phyloP scores from a whole-genome alignment of 2,113 vertebrate genomes.

The Mormoops blainvillei region DNA sequence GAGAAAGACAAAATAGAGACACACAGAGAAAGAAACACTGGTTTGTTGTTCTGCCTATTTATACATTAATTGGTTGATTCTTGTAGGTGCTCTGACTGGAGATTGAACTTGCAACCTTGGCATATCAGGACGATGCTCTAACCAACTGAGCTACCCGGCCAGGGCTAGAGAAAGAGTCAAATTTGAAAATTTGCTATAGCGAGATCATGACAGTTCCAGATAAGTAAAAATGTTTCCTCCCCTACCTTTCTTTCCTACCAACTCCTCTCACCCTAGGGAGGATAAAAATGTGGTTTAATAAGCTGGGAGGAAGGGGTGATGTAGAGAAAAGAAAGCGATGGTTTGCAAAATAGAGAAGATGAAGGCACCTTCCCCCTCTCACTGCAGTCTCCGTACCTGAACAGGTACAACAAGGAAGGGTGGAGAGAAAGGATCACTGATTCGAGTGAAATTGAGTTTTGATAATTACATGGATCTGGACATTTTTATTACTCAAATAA shows the following conservation, averaged over 20 bases:
- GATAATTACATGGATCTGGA: background rate
- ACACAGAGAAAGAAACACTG: too few relatives aligned
- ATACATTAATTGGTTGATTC: too few relatives aligned
- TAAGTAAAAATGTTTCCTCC: background rate
- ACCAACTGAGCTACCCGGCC: too few relatives aligned
- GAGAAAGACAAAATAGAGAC: too few relatives aligned
- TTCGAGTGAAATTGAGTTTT: background rate
- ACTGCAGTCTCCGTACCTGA: background rate
- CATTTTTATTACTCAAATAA: background rate
- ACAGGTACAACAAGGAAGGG: background rate
- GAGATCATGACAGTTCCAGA: background rate
- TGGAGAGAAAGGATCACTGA: background rate
- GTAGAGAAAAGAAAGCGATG: background rate
- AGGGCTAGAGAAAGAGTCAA: too few relatives aligned
- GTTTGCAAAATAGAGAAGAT: background rate
- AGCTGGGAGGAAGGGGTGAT: rapidly evolving
- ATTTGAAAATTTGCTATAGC: background rate
- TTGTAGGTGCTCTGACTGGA: too few relatives aligned
- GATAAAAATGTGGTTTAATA: background rate
- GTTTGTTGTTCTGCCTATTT: too few relatives aligned
- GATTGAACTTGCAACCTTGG: too few relatives aligned
- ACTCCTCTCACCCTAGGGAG: background rate
- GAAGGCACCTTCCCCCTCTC: background rate
- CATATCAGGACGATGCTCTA: too few relatives aligned
- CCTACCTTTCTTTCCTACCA: background rate